Evolutionary conservation across 2,113 vertebrate species (phyloP).

Genomic region (Cacatua alba): DNA sequence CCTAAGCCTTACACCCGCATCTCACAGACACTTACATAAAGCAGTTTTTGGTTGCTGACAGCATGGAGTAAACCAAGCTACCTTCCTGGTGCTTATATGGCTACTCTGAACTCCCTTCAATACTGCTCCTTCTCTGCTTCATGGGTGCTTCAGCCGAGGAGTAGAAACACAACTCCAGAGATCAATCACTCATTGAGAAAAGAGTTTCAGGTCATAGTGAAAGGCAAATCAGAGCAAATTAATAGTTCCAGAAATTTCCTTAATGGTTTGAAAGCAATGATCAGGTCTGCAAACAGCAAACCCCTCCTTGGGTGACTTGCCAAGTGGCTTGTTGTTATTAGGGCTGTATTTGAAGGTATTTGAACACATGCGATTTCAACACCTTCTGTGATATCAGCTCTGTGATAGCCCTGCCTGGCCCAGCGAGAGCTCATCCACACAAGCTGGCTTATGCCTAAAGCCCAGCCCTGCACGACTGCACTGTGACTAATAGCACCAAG

Average conservation of each 20-base stretch:
- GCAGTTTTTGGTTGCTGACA: not conserved
- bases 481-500: accelerated
- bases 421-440: accelerated
- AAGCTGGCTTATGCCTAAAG: not conserved
- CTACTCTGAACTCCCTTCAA: not conserved
- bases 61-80: not conserved
- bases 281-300: not conserved
- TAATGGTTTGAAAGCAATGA: accelerated
- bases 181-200: not conserved
- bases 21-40: not conserved
- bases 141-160: accelerated
- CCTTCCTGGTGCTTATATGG: not conserved
- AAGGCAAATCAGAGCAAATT: not conserved
- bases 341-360: not conserved
- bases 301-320: accelerated
- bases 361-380: not conserved
- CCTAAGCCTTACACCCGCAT: not conserved
- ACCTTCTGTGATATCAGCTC: not conserved
- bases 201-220: not conserved
- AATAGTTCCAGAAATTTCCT: not conserved
- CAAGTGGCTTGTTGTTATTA: not conserved
- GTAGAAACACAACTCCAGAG: not conserved
- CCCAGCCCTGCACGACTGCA: not conserved
- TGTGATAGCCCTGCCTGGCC: not conserved
- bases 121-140: not conserved